Evolutionary conservation across 2,888 invertebrate species (phyloP).

Genomic region (Rhingia campestris): DNA sequence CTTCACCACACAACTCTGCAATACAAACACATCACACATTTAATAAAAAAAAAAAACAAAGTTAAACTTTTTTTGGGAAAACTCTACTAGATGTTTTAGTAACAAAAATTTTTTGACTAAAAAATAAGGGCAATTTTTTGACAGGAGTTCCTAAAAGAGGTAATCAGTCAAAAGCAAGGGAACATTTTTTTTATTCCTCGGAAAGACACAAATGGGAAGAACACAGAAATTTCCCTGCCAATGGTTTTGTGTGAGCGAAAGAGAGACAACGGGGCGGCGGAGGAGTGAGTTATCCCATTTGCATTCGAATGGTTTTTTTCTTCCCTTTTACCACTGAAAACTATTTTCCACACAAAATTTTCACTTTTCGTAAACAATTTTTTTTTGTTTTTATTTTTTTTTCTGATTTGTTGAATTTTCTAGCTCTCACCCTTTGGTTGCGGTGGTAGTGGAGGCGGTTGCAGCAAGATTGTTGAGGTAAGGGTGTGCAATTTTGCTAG

Average conservation of each 20-base stretch:
- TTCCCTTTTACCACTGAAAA: conserved; percentile 28
- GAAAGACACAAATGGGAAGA: conserved; percentile 56
- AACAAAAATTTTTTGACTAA: conserved; percentile 40
- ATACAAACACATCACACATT: conserved; percentile 36
- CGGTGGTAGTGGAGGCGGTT: conserved; percentile 6
- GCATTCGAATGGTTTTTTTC: conserved; percentile 52
- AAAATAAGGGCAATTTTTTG: conserved; percentile 62
- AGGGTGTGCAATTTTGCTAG: conserved; percentile 25
- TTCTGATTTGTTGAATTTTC: conserved; percentile 33
- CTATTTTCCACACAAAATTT: conserved; percentile 53
- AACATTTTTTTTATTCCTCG: conserved; percentile 11
- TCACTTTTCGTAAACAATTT: conserved; percentile 69
- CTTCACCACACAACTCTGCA: conserved; percentile 63
- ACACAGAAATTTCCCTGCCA: conserved; percentile 56
- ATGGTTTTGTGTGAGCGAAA: conserved; percentile 46
- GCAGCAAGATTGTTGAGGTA: conserved; percentile 3
- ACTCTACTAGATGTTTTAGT: neutral
- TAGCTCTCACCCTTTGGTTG: conserved; percentile 48
- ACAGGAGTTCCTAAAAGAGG: conserved; percentile 52
- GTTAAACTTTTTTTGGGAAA: conserved; percentile 5
- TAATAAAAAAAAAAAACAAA: conserved; percentile 11
- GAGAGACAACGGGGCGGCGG: conserved; percentile 57
- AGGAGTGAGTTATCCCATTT: conserved; percentile 67
- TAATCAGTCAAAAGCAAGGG: conserved; percentile 44
- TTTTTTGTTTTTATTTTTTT: conserved; percentile 5